Evolutionary conservation across 2,888 invertebrate genomes (phyloP), one percentile per base, ranked within the genome.

Genomic region (Prosopocoilus inquinatus): DNA sequence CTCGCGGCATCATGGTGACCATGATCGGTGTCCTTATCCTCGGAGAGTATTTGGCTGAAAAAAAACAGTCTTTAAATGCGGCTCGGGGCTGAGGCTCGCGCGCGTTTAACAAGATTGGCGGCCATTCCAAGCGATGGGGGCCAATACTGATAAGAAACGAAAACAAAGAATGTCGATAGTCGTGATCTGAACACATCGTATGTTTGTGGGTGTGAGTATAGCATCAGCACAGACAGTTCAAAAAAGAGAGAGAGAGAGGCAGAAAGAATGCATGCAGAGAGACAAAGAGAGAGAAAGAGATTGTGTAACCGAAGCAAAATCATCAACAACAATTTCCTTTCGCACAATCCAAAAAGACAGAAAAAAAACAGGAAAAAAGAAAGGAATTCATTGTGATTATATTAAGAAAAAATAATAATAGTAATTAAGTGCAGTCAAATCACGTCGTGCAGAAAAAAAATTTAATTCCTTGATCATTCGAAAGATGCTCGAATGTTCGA

Each of bases 11-110:
- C 83, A 62, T 82, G 81, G 69, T 81, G 82, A 55, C 79, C 78
- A 61, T 78, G 78, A 70, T 82, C 82, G 62, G 75, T 79, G 68
- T 85, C 85, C 67, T 80, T 82, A 66, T 86, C 86, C 75, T 87
- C 86, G 69, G 79, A 84, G 71, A 86, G 83, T 59, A 85, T 84
- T 82, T 85, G 85, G 77, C 86, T 86, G 82, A 58, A 80, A 80
- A 70, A 60, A 15, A 41, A 15, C 9, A 41, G 16, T 41, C 13
- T 9, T 41, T 9, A 41, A 11, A 41, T 13, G 2, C 16, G 12
- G 57, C 53, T 7, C 11, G 38, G 12, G 38, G 13, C 3, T 2
- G 11, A 7, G 38, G 20, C 20, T 1, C 20, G 20, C 20, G 20
- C 20, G 20, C 20, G 20, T 28, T 28, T 46, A 41, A 38, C n/a